Base-by-base conservation (phyloP, 2,888 invertebrate species). In the Podotricha telesiphe region DNA sequence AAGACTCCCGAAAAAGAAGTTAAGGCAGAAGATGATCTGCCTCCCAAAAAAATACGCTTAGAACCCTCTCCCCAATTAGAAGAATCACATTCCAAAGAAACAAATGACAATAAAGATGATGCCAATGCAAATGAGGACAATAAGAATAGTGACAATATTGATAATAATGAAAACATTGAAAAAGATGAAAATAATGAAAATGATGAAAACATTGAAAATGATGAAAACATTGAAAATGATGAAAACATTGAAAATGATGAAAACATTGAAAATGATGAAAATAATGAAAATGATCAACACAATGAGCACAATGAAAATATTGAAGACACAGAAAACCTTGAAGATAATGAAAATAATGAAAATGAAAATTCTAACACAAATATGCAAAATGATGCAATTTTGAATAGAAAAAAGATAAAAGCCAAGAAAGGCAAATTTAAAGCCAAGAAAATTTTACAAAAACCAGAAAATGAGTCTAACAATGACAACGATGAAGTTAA, bases 401-500 rank as follows among this genome's bases (percentile, higher is more conserved):
- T 83, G 48, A 82, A 82, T 73, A 82, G 93, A 68, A 91, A 89
- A 77, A 92, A 89, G 79, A 89, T 92, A 15, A 92, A 91, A 83
- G 90, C 88, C 1, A 83, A 77, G 45, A 90, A 90, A 79, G 88
- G 88, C 15, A 91, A 89, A 74, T 88, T 89, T 77, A 92, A 89
- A 82, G 84, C 86, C 80, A 91, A 87, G 84, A 85, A 80, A 70
- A 68, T 83, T 63, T 66, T 80, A 45, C 77, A 77, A 66, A 80
- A 77, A 56, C 76, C 77, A 63, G 72, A 75, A 70, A 80, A 78
- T 72, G 81, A 78, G 68, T 79, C 78, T 73, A 83, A 78, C 65
- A 80, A 82, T 48, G 81, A 87, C 62, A 78, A 77, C n/a, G 72
- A 66, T 73, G 81, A 78, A 72, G 77, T 78, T 70, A 85, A 83